Percentiles rank a stretch among this genome's conserved stretches.
Evolutionary conservation across 2,797 vertebrate genomes (phyloP).

Genomic region (Pteropus rufus): DNA sequence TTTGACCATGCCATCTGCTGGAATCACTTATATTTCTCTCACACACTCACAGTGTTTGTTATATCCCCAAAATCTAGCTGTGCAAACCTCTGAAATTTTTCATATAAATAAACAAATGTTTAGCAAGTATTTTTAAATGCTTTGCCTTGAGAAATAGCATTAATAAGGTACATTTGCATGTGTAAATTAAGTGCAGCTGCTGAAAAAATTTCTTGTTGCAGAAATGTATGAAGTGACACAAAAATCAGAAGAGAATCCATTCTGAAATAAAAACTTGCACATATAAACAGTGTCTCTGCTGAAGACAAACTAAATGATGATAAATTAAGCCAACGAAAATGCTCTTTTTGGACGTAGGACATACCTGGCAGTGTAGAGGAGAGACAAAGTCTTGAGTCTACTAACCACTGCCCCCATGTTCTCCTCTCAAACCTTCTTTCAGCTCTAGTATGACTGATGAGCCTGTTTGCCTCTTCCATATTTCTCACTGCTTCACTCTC

Average conservation of each 20-base stretch:
- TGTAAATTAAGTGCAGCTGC: conserved; percentile 48
- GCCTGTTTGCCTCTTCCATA: rapidly evolving
- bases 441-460: background rate
- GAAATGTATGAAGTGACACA: background rate
- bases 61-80: background rate
- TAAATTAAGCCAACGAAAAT: background rate
- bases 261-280: conserved; percentile 22
- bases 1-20: conserved; percentile 46
- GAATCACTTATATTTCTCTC: conserved; percentile 22
- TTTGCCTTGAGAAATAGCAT: conserved; percentile 50
- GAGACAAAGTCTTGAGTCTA: background rate
- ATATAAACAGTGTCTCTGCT: background rate
- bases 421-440: background rate
- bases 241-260: conserved; percentile 7
- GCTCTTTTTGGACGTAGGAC: background rate
- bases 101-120: conserved; percentile 63
- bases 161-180: conserved; percentile 46
- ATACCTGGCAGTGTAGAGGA: background rate
- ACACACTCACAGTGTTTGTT: conserved; percentile 16
- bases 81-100: conserved; percentile 36
- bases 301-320: background rate
- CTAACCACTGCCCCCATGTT: background rate
- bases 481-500: background rate
- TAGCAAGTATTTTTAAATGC: conserved; percentile 50
- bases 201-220: background rate